Base-by-base conservation (phyloP, 2,113 vertebrate genomes). In the Erpornis zantholeuca region DNA sequence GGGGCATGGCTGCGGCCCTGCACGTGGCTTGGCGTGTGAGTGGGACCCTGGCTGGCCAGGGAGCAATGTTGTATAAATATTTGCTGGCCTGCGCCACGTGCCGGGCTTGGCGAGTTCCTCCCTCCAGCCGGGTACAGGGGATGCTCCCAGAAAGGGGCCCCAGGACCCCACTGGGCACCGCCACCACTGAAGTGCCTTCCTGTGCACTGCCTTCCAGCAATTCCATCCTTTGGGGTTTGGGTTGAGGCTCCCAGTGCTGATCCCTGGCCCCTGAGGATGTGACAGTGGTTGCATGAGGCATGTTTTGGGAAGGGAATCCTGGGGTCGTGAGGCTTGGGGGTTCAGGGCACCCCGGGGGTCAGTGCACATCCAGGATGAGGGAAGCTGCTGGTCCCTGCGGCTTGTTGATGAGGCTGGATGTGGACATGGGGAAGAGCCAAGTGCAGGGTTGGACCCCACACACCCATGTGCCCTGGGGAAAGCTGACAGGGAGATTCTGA, bases 1-100 rank as follows among this genome's bases (percentile, higher is more conserved):
- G 44, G 68, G 65, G 31, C 66, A 31, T 1, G 31, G 52, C 85
- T 15, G 2, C 60, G 83, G 83, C 93, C 90, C 42, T 5, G 84
- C 93, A 93, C 91, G 81, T 94, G 94, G 78, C 88, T 72, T 4
- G 11, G 68, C 17, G 50, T 82, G 68, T 85, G 94, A 59, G 12
- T 1, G 6, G 50, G 85, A 81, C 47, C 38, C 28, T 36, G 24
- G 73, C 53, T 33, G 6, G 12, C 66, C 15, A 5, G 35, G 25
- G 73, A 95, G 61, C 27, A 88, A 15, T 9, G 89, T 64, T 75
- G 64, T 85, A 21, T 97, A 97, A 98, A 97, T 85, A 97, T 96
- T 97, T 96, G 82, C 70, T 60, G 89, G 38, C 20, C 77, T 75
- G 80, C 2, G 20, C 79, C 11, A 5, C 2, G 19, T 94, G 92